Percentiles rank a stretch among this genome's conserved stretches.
These are phyloP conservation scores for Lasioglossum pauxillum DNA, from an alignment of 2,888 invertebrate species.

Conservation along the genomic window DNA sequence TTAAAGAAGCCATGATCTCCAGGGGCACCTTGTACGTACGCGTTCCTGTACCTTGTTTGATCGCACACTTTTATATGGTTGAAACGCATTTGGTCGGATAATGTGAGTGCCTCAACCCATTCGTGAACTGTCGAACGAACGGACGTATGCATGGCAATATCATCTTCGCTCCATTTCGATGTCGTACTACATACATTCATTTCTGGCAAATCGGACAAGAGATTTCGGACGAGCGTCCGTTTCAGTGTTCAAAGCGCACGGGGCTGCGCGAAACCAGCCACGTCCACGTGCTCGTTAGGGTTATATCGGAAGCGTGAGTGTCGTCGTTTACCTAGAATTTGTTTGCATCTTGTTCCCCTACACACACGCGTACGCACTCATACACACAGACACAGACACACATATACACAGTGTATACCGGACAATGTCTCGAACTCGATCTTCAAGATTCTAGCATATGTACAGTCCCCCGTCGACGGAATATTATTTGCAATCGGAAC, in stretches of 20 bases:
- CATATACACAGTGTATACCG: constrained; percentile 1
- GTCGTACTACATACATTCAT: background rate
- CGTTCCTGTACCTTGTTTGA: constrained; percentile 24
- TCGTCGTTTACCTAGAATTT: constrained; percentile 30
- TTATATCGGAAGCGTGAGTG: constrained; percentile 16
- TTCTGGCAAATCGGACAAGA: background rate
- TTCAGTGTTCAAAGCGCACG: constrained; percentile 29
- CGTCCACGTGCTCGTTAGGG: constrained; percentile 38
- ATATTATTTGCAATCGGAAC: constrained; percentile 24
- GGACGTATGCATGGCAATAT: constrained; percentile 20
- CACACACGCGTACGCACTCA: too few relatives aligned
- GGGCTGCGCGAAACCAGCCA: constrained; percentile 4
- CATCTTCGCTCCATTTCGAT: constrained; percentile 16
- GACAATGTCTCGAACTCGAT: constrained; percentile 21
- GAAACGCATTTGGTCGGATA: constrained; percentile 10
- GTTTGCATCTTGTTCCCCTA: constrained; percentile 10
- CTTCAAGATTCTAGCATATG: constrained; percentile 14
- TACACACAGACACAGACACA: too few relatives aligned
- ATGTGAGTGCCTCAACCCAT: constrained; percentile 34
- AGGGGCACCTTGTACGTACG: background rate
- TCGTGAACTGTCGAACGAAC: background rate
- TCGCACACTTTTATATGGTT: constrained; percentile 27
- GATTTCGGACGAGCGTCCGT: constrained; percentile 16
- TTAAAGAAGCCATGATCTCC: background rate
- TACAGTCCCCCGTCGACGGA: constrained; percentile 23